A percentile compares a stretch with the other conserved stretches of the same genome.
Evolutionary conservation across 2,113 vertebrate species (phyloP).

Genomic region (Pituophis catenifer): DNA sequence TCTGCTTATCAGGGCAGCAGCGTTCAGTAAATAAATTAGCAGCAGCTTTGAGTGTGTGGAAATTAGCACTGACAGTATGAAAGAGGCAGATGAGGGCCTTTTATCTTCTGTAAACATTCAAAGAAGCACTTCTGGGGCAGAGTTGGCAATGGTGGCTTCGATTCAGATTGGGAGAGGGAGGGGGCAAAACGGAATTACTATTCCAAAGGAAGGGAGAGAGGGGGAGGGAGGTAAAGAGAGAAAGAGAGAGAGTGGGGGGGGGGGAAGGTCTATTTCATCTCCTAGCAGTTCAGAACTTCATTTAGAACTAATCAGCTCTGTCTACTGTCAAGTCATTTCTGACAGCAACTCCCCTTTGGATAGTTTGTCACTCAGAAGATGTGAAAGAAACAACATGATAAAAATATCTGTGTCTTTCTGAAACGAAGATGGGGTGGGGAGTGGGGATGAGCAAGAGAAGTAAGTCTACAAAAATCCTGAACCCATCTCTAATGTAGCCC

Average conservation of each 20-base stretch:
- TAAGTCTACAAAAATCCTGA: neutral
- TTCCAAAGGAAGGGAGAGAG: neutral
- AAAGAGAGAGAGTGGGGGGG: constrained; percentile 33
- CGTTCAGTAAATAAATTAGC: constrained; percentile 79
- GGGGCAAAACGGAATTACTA: neutral
- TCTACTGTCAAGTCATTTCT: constrained; percentile 58
- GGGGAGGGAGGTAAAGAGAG: constrained; percentile 20
- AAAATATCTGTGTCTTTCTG: constrained; percentile 14
- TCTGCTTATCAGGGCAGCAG: constrained; percentile 66
- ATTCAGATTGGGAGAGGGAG: constrained; percentile 51
- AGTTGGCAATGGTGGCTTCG: constrained; percentile 60
- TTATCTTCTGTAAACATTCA: constrained; percentile 68
- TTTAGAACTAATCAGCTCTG: constrained; percentile 70
- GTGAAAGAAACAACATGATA: constrained; percentile 35
- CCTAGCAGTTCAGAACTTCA: constrained; percentile 72
- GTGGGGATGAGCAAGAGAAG: neutral
- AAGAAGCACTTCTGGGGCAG: constrained; percentile 59
- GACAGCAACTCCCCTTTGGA: constrained; percentile 46
- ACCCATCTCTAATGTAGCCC: constrained; percentile 4
- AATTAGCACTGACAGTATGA: constrained; percentile 77
- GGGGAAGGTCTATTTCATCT: constrained; percentile 72
- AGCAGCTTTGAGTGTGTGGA: constrained; percentile 72
- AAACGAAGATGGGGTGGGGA: neutral
- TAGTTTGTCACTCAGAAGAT: constrained; percentile 36
- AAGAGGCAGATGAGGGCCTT: constrained; percentile 74